phyloP scores from a whole-genome alignment of 2,797 vertebrate species.

The Poeciliopsis infans region DNA sequence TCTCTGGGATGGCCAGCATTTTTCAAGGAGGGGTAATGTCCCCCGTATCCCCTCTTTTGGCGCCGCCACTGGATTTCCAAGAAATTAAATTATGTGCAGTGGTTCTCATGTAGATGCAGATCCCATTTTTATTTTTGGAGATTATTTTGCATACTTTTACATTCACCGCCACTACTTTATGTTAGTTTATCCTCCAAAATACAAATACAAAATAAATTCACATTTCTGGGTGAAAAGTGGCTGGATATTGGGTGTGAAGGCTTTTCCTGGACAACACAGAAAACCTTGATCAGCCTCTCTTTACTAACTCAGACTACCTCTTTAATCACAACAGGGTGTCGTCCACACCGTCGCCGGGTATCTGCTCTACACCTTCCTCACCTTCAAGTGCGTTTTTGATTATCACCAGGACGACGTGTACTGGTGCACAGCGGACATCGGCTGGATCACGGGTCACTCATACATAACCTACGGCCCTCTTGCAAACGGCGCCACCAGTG shows the following conservation, averaged over 20 bases:
- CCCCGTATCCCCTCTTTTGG: no score
- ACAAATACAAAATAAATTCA: background rate
- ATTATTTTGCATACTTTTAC: background rate
- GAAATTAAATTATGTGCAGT: background rate
- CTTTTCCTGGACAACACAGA: background rate
- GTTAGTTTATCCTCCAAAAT: background rate
- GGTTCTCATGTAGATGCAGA: background rate
- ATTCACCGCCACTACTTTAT: background rate
- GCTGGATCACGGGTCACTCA: conserved; percentile 87
- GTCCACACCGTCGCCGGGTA: conserved; percentile 83
- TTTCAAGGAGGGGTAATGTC: no score
- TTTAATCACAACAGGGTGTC: conserved; percentile 73
- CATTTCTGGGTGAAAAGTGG: background rate
- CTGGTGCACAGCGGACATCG: conserved; percentile 87
- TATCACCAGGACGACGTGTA: conserved; percentile 81
- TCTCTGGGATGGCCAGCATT: no score
- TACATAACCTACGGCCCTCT: conserved; percentile 84
- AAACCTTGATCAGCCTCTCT: background rate
- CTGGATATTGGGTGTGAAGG: background rate
- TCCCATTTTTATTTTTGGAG: background rate
- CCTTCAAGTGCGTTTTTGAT: conserved; percentile 84
- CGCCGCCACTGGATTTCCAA: background rate
- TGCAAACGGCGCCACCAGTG: conserved; percentile 81
- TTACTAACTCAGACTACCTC: background rate
- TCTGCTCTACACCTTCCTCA: conserved; percentile 82